These are phyloP conservation scores for Sus cebifrons DNA, from an alignment of 2,797 vertebrate species.

Conservation along the genomic window DNA sequence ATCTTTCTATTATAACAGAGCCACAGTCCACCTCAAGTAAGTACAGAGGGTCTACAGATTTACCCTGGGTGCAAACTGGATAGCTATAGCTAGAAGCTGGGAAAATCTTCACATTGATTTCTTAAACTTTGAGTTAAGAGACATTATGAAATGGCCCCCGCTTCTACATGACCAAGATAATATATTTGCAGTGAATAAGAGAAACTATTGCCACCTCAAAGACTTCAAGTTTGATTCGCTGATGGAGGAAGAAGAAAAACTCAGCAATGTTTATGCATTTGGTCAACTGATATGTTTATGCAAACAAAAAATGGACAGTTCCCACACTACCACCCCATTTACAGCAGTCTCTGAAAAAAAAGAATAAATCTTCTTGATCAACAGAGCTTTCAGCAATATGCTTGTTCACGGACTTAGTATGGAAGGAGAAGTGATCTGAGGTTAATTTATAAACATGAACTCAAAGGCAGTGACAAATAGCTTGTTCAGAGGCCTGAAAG, in stretches of 20 bases:
- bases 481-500: neutral
- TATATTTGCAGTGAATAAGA: neutral
- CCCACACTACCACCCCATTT: neutral
- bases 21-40: neutral
- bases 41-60: neutral
- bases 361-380: neutral
- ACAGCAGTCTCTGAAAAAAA: neutral
- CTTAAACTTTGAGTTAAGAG: neutral
- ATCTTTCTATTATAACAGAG: neutral
- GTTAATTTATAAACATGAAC: neutral
- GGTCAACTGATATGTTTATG: neutral
- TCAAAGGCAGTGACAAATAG: neutral
- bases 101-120: neutral
- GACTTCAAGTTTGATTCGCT: neutral
- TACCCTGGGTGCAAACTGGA: neutral
- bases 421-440: neutral
- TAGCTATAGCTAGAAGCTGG: neutral
- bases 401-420: neutral
- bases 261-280: neutral
- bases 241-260: neutral
- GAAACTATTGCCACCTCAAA: neutral
- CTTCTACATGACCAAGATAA: neutral
- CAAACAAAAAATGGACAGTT: neutral
- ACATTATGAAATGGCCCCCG: neutral
- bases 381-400: neutral